A percentile compares a stretch with the other conserved stretches of the same genome.
Conservation (phyloP, 2,888 invertebrate species). For the Hypolimnas misippus region DNA sequence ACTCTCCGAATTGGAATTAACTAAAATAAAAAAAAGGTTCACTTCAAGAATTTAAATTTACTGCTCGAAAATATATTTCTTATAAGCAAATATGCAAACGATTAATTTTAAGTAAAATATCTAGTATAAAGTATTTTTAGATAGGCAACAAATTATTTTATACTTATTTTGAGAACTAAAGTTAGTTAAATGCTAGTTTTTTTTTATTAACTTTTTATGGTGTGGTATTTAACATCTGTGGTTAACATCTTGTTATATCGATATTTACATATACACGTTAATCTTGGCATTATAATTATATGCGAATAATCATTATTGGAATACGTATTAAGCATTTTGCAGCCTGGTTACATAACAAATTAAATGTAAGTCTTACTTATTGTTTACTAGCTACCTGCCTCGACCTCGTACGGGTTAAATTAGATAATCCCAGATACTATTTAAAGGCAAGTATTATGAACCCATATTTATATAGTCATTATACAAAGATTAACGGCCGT, state of each 20-base stretch:
- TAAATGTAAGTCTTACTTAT: neutral
- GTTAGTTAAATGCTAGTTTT: slow-evolving; percentile 20
- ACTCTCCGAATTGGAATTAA: neutral
- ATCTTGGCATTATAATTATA: neutral
- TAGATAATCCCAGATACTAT: no score
- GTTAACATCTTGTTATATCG: neutral
- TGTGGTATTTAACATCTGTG: neutral
- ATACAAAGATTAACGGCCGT: no score
- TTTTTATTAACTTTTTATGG: slow-evolving; percentile 2
- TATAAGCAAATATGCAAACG: slow-evolving; percentile 3
- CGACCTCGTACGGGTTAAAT: no score
- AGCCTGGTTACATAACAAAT: neutral
- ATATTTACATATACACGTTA: neutral
- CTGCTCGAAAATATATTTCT: slow-evolving; percentile 5
- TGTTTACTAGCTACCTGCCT: no score
- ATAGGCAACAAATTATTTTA: slow-evolving; percentile 34
- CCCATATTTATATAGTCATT: no score
- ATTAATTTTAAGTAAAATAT: slow-evolving; percentile 27
- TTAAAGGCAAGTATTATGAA: no score
- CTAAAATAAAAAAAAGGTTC: neutral
- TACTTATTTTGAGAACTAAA: slow-evolving; percentile 20
- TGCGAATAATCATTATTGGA: neutral
- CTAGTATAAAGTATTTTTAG: slow-evolving; percentile 31
- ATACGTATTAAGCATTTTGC: neutral
- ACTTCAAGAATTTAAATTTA: slow-evolving; percentile 5